A percentile compares a stretch with the other conserved stretches of the same genome.
phyloP scores from a whole-genome alignment of 2,797 vertebrate species.

The Betta splendens region DNA sequence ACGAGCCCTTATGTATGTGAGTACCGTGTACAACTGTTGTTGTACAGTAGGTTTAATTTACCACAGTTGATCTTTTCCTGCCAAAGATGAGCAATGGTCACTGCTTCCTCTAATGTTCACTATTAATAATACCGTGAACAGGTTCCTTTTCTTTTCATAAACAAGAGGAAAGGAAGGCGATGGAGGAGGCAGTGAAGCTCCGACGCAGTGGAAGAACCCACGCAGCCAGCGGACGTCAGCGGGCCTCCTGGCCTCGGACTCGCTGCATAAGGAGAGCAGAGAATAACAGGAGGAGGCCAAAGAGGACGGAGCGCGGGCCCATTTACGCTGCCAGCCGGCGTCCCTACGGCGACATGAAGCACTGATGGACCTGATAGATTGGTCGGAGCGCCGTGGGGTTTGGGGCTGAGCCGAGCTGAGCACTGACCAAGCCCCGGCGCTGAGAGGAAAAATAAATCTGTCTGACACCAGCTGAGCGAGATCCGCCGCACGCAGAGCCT shows the following conservation, averaged over 20 bases:
- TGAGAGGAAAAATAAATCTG: slow-evolving; percentile 67
- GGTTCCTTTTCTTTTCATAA: background rate
- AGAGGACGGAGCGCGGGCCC: slow-evolving; percentile 44
- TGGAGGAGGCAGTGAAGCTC: background rate
- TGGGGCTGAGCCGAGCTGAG: slow-evolving; percentile 55
- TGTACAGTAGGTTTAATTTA: background rate
- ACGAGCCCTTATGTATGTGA: too few relatives aligned
- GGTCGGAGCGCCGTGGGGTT: slow-evolving; percentile 51
- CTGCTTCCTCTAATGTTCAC: too few relatives aligned
- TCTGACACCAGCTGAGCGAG: slow-evolving; percentile 47
- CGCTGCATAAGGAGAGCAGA: slow-evolving; percentile 27
- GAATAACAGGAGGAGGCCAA: slow-evolving; percentile 28
- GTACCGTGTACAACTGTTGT: background rate
- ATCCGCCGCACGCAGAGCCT: slow-evolving; percentile 37
- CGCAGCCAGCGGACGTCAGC: slow-evolving; percentile 15
- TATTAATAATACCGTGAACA: too few relatives aligned
- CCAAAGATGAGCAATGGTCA: background rate
- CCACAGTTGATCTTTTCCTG: background rate
- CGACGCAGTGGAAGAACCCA: slow-evolving; percentile 24
- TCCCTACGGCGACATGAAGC: slow-evolving; percentile 71
- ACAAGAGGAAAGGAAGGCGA: background rate
- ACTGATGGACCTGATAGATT: slow-evolving; percentile 77
- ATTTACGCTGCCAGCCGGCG: slow-evolving; percentile 63
- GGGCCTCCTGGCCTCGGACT: slow-evolving; percentile 23
- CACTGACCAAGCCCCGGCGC: slow-evolving; percentile 52